These are phyloP conservation scores for Dryoscopus gambensis DNA, from an alignment of 2,113 vertebrate species.

Conservation along the genomic window DNA sequence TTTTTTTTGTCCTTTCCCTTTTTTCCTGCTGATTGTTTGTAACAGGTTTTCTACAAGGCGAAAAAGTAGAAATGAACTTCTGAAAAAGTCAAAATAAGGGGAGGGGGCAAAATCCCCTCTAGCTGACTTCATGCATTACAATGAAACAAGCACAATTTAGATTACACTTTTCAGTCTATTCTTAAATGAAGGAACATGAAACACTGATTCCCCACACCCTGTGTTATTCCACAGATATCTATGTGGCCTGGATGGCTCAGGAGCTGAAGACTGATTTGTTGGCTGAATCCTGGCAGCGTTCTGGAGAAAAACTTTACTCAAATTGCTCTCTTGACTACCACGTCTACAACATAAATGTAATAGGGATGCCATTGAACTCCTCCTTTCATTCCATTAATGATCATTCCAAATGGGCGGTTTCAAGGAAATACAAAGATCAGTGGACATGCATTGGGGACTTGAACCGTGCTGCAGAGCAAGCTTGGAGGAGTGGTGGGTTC, in stretches of 20 bases:
- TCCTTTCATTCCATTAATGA: slow-evolving; percentile 80
- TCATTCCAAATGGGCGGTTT: slow-evolving; percentile 93
- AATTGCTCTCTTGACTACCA: slow-evolving; percentile 90
- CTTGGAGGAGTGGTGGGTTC: slow-evolving; percentile 85
- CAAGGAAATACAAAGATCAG: slow-evolving; percentile 51
- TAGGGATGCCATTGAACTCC: slow-evolving; percentile 61
- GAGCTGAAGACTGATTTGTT: slow-evolving; percentile 79
- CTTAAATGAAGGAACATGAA: neutral
- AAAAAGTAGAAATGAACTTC: neutral
- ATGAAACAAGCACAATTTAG: neutral
- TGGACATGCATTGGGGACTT: slow-evolving; percentile 90
- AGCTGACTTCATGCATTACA: neutral
- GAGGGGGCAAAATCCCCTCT: neutral
- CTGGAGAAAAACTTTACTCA: slow-evolving; percentile 76
- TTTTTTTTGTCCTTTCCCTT: neutral
- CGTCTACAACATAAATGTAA: slow-evolving; percentile 79
- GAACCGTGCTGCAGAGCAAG: slow-evolving; percentile 80
- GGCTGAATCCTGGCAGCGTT: slow-evolving; percentile 84
- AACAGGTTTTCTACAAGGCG: neutral
- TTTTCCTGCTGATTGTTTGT: neutral
- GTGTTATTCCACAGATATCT: slow-evolving; percentile 81
- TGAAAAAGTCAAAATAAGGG: neutral
- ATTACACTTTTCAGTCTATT: neutral
- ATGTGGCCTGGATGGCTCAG: slow-evolving; percentile 88
- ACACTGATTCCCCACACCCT: neutral